Evolutionary conservation across 2,888 invertebrate genomes (phyloP).

Genomic region (Scaptomyza flava): DNA sequence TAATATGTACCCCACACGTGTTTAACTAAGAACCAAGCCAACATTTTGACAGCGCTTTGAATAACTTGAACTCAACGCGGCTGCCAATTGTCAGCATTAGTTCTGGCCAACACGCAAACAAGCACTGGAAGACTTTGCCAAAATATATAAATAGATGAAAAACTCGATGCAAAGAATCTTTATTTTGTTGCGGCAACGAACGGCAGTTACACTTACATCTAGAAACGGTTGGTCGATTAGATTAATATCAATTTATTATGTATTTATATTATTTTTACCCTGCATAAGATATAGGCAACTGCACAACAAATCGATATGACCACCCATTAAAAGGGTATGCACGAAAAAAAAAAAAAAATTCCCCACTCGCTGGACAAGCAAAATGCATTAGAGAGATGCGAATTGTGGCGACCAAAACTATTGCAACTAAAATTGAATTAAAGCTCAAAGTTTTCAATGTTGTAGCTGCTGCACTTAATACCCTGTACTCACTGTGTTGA

Average conservation of each 20-base stretch:
- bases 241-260: too few species aligned
- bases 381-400: conserved; percentile 67
- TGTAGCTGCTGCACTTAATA: conserved; percentile 8
- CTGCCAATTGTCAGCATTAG: conserved; percentile 52
- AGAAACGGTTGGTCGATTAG: too few species aligned
- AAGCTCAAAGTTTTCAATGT: conserved; percentile 63
- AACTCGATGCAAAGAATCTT: not conserved
- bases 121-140: conserved; percentile 9
- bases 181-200: not conserved
- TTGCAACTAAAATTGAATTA: conserved; percentile 72
- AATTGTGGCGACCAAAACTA: conserved; percentile 50
- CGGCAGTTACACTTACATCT: conserved; percentile 17
- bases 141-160: not conserved
- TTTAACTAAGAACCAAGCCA: conserved; percentile 14
- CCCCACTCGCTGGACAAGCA: conserved; percentile 51
- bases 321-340: not conserved
- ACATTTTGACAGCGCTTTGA: conserved; percentile 16
- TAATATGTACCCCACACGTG: conserved; percentile 20
- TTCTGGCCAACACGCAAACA: conserved; percentile 29
- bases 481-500: not conserved
- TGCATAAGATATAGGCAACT: not conserved
- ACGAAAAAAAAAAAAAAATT: not conserved
- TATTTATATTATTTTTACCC: too few species aligned
- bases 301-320: not conserved
- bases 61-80: conserved; percentile 33